Evolutionary conservation across 1,140 invertebrate genomes (phyloP).

Genomic region (Dryas iulia): DNA sequence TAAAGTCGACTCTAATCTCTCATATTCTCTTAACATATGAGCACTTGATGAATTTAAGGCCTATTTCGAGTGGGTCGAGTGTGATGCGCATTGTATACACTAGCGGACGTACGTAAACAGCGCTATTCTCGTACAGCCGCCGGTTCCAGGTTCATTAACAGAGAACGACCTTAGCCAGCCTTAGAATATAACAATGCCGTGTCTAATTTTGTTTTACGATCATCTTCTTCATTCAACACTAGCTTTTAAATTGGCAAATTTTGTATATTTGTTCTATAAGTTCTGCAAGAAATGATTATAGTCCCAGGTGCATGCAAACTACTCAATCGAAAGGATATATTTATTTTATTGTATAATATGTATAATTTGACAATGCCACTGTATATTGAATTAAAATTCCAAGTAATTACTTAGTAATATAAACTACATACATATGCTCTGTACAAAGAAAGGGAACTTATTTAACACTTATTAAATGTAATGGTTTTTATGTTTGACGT

Average conservation of each 20-base stretch:
- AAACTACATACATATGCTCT: no score
- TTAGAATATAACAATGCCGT: slow-evolving; percentile 33
- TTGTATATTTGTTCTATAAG: not conserved
- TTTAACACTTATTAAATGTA: no score
- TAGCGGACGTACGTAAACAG: slow-evolving; percentile 55
- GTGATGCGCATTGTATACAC: slow-evolving; percentile 51
- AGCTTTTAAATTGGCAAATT: not conserved
- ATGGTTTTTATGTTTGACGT: no score
- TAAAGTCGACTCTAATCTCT: not conserved
- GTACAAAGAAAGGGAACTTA: no score
- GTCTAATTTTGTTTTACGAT: slow-evolving; percentile 28
- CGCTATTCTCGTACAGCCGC: slow-evolving; percentile 53
- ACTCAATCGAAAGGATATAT: not conserved
- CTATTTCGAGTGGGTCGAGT: slow-evolving; percentile 45
- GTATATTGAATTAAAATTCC: no score
- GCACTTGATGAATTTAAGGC: slow-evolving; percentile 59
- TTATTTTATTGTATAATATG: no score
- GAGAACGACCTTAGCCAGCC: slow-evolving; percentile 39
- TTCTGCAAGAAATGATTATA: not conserved
- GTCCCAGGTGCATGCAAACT: not conserved
- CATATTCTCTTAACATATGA: slow-evolving; percentile 19
- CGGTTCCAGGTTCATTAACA: slow-evolving; percentile 65
- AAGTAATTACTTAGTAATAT: no score
- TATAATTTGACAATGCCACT: no score
- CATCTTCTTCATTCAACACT: slow-evolving; percentile 16